phyloP scores from a whole-genome alignment of 2,888 invertebrate species.

The Drosophila meridionalis region DNA sequence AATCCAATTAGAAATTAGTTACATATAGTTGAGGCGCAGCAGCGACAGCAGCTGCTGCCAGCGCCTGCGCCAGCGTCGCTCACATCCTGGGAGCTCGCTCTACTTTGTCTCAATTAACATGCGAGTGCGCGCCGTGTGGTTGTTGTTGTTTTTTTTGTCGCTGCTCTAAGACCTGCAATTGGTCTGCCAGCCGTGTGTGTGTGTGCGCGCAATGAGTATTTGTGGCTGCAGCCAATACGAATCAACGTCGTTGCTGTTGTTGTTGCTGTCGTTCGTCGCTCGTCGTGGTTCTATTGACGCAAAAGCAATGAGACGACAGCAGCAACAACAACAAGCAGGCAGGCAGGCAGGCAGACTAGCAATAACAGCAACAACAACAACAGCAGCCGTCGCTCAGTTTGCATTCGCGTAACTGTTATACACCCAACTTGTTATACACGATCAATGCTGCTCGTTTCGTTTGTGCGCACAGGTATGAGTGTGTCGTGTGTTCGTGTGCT shows the following conservation, averaged over 20 bases:
- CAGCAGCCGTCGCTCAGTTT: conserved; percentile 49
- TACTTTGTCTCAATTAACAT: conserved; percentile 62
- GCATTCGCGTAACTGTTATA: conserved; percentile 71
- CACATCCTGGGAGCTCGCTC: conserved; percentile 58
- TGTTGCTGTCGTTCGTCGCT: conserved; percentile 40
- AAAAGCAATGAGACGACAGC: conserved; percentile 69
- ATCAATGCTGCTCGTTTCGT: conserved; percentile 39
- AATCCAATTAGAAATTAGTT: conserved; percentile 50
- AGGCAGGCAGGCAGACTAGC: conserved; percentile 9
- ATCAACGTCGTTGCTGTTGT: conserved; percentile 51
- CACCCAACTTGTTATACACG: conserved; percentile 67
- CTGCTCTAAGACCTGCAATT: conserved; percentile 76
- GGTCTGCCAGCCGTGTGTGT: conserved; percentile 72
- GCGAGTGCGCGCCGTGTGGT: conserved; percentile 24
- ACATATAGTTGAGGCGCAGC: conserved; percentile 4
- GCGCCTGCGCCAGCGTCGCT: conserved; percentile 28
- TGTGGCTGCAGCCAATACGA: conserved; percentile 79
- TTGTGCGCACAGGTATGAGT: neutral
- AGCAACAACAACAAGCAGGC: conserved; percentile 24
- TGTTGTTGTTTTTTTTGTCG: conserved; percentile 39
- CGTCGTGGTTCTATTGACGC: conserved; percentile 72
- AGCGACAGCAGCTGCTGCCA: conserved; percentile 7
- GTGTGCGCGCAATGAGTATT: conserved; percentile 75
- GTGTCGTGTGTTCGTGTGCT: conserved; percentile 1
- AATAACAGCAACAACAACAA: conserved; percentile 9